These are phyloP conservation scores for Silurus aristotelis DNA, from an alignment of 2,797 vertebrate species.

Conservation along the genomic window DNA sequence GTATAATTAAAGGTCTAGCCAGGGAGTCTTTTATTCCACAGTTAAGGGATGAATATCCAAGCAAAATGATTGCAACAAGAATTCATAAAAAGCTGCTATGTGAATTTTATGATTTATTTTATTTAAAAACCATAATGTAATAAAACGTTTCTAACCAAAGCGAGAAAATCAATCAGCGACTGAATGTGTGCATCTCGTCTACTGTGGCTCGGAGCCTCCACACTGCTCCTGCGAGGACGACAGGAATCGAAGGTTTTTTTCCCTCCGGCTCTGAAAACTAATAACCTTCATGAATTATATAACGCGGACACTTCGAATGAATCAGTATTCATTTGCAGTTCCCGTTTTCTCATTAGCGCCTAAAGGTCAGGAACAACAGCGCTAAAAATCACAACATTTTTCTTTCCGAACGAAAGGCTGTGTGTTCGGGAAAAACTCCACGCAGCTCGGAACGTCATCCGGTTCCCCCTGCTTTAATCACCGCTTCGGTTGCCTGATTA, in stretches of 20 bases:
- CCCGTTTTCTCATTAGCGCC: slow-evolving; percentile 24
- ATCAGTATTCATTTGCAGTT: slow-evolving; percentile 23
- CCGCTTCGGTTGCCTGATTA: not conserved
- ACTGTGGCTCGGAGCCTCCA: not conserved
- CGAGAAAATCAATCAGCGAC: not conserved
- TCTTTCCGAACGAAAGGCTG: slow-evolving; percentile 5
- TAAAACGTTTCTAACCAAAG: too few relatives aligned
- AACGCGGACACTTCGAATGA: not conserved
- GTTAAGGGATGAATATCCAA: not conserved
- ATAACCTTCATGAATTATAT: slow-evolving; percentile 6
- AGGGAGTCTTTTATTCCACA: not conserved
- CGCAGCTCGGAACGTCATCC: not conserved
- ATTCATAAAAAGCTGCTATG: not conserved
- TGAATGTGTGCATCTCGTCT: too few relatives aligned
- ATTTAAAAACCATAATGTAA: too few relatives aligned
- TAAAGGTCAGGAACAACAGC: slow-evolving; percentile 1
- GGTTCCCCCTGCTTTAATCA: slow-evolving; percentile 2
- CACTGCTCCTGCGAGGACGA: not conserved
- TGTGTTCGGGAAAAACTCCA: not conserved
- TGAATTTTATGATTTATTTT: not conserved
- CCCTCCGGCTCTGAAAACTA: slow-evolving; percentile 14
- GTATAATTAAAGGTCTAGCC: not conserved
- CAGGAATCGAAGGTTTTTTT: not conserved
- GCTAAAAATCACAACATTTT: slow-evolving; percentile 16
- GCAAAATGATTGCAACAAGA: not conserved